Evolutionary conservation across 2,113 vertebrate genomes (phyloP), one percentile per base, ranked within the genome.

Genomic region (Petrocephalus zakoni): DNA sequence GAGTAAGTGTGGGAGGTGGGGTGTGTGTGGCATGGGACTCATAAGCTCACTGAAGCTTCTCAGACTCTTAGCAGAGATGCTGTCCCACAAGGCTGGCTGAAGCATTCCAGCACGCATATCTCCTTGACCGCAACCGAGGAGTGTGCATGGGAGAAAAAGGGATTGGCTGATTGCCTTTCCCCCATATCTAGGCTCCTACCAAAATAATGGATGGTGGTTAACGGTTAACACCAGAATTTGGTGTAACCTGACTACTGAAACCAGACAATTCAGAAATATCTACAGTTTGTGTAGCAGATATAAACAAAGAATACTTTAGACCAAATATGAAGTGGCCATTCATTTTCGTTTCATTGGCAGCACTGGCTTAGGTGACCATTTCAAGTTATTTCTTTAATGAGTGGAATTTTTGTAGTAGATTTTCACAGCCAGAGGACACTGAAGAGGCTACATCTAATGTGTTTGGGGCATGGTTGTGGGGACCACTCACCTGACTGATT

Each of bases 401-500:
- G 29, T 42, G 15, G 6, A 29, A 19, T 29, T 17, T 75, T 75
- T 29, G 5, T 37, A 6, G 29, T 29, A 29, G 2, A 37, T 75
- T 75, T 75, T 75, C 34, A 17, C 6, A 29, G 49, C 21, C 22
- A 53, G 8, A 85, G 46, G n/a, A 6, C 83, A 52, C 9, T 29
- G 42, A 46, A 52, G 82, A 25, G 22, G 47, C 11, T 47, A 9
- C 42, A 47, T 87, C 87, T 90, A 89, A 49, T 88, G 87, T 87
- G 89, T 87, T 88, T 29, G 5, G 4, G 52, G 1, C n/a, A 3
- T n/a, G 19, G 85, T 83, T 21, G 9, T 29, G 83, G 52, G 19
- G 64, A 90, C 72, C 90, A 94, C 96, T 91, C 93, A 99, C 98
- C 97, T 99, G 98, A 91, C 98, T 99, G 93, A 99, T 99, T 95